Base-by-base conservation (phyloP, 2,113 vertebrate species). In the Paralichthys olivaceus region DNA sequence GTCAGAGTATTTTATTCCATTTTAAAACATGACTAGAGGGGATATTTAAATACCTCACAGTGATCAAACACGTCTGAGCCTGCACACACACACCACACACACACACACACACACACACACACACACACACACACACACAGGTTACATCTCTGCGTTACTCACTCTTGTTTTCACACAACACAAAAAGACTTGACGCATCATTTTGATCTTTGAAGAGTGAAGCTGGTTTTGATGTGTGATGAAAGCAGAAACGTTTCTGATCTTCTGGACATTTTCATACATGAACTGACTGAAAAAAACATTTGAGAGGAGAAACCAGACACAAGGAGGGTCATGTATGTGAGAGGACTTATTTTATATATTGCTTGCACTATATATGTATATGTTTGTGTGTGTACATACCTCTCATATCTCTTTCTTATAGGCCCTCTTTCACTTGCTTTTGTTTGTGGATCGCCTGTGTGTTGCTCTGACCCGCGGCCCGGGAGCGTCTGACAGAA, bases 401-500 rank as follows among this genome's bases (percentile, higher is more conserved):
- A 32, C 60, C 59, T 79, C 43, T 62, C 58, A 47, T 20, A 61
- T 61, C 29, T 23, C 54, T 28, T 32, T 47, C 25, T 40, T 40
- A 51, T 49, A 34, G 84, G 65, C 69, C 71, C 68, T 73, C 32
- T 77, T 23, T 26, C 72, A 37, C 28, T 57, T 22, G 37, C 53
- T 77, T 61, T 22, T 72, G 79, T 75, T 71, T 75, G 70, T 29
- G 17, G 5, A 12, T 43, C 55, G 54, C 19, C 58, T 51, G 61
- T 54, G 82, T 51, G 75, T 78, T 63, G 7, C 66, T 69, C 69
- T 80, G 90, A 87, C 83, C 80, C 37, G 23, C 51, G 53, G 68
- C 66, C 56, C 15, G 5, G 61, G 72, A 20, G 26, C 66, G 81
- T 84, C 71, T 65, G 72, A 84, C 83, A 92, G 90, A 92, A 89